Evolutionary conservation across 1,140 invertebrate genomes (phyloP), one percentile per base, ranked within the genome.

Genomic region (Tetragonula clypearis): DNA sequence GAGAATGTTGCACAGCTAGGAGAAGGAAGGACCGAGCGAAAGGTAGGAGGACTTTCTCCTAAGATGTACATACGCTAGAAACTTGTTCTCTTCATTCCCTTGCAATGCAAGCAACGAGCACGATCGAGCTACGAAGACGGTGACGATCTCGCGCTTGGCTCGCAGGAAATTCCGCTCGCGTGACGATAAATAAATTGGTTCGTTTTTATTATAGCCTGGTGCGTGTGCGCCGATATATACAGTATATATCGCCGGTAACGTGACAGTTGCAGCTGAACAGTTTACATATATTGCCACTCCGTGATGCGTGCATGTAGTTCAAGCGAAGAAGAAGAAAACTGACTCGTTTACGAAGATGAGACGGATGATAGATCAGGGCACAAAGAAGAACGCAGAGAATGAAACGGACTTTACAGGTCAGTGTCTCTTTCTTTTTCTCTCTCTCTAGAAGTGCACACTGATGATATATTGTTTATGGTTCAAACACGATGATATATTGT

Each of bases 41-140:
- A 79, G 66, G 79, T 82, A 87, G 86, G 78, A 82, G 78, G 78
- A 77, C 65, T 90, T 90, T 90, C 88, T 88, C 88, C 80, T 23
- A 79, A 87, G 87, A 90, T 90, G 85, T 68, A 12, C 60, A 30
- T 68, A 12, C 60, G n/a, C 15, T 80, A 55, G 78, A 75, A 56
- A 85, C 78, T 72, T 74, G 35, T 60, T 75, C 56, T 53, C 68
- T 75, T 81, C 69, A 62, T 85, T 80, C 71, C 55, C n/a, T 35
- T 75, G 71, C 56, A 35, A 58, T 53, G 19, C 60, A 55, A 55
- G 60, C 62, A 56, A 30, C 79, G 21, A 55, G 17, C 15, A 41
- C 35, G 35, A 41, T 73, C 56, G 26, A 21, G 4, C 9, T 17
- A 53, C 35, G 60, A 19, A 60, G 17, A 58, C 56, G 56, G 56